Evolutionary conservation across 2,888 invertebrate species (phyloP).

Genomic region (Acrobasis repandana): DNA sequence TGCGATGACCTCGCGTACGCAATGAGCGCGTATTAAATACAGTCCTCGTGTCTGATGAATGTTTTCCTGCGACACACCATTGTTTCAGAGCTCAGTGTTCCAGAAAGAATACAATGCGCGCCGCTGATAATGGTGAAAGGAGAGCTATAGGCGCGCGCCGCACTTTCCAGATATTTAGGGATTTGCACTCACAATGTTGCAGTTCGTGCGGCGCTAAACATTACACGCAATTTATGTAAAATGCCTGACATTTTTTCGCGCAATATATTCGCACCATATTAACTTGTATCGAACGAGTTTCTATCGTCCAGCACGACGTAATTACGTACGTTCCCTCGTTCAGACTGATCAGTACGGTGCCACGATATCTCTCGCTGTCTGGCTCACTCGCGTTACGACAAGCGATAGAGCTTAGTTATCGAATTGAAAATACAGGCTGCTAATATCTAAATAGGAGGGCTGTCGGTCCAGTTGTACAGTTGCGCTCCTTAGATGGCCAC

Average conservation of each 20-base stretch:
- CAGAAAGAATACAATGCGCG: conserved; percentile 52
- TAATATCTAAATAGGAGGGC: conserved; percentile 68
- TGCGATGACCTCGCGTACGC: conserved; percentile 41
- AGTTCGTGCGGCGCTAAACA: neutral
- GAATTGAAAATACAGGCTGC: conserved; percentile 62
- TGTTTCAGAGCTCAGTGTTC: conserved; percentile 52
- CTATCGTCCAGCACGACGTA: conserved; percentile 29
- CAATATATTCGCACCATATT: conserved; percentile 1
- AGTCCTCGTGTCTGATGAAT: conserved; percentile 39
- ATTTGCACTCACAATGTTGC: conserved; percentile 7
- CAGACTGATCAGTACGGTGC: conserved; percentile 23
- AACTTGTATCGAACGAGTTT: conserved; percentile 2
- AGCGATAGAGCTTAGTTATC: conserved; percentile 46
- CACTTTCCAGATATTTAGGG: conserved; percentile 10
- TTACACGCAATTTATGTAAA: neutral
- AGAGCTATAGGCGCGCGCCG: neutral
- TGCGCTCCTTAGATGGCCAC: conserved; percentile 74
- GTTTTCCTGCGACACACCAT: conserved; percentile 55
- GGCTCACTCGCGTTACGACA: conserved; percentile 33
- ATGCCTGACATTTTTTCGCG: conserved; percentile 1
- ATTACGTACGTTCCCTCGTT: conserved; percentile 26
- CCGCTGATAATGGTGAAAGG: conserved; percentile 32
- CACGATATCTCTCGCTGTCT: conserved; percentile 28
- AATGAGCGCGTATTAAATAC: conserved; percentile 41
- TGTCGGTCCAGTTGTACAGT: conserved; percentile 75